A percentile compares a stretch with the other conserved stretches of the same genome.
phyloP scores from a whole-genome alignment of 2,113 vertebrate genomes.

The Saimiri boliviensis region DNA sequence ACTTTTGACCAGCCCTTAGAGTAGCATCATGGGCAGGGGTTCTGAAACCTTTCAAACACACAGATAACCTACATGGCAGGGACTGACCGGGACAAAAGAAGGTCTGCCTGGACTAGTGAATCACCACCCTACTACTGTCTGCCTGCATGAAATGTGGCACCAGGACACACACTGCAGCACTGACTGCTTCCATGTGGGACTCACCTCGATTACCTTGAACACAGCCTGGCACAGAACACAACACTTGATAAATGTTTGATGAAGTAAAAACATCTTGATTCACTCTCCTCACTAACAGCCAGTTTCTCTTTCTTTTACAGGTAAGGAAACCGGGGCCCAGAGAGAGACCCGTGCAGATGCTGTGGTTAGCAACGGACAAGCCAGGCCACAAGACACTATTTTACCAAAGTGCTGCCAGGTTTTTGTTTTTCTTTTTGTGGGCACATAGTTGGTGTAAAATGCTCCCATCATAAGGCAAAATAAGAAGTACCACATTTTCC shows the following conservation, averaged over 20 bases:
- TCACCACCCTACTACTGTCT: neutral
- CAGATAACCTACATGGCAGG: neutral
- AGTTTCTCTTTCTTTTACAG: neutral
- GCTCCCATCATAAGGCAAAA: neutral
- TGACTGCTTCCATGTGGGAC: neutral
- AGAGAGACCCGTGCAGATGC: neutral
- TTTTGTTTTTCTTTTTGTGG: neutral
- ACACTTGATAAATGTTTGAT: neutral
- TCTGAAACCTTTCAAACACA: neutral
- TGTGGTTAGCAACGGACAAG: neutral
- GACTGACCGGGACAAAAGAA: neutral
- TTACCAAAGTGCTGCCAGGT: neutral
- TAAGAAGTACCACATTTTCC: neutral
- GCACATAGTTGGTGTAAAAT: neutral
- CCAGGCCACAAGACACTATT: neutral
- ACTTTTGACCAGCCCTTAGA: too few species aligned
- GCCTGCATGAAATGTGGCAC: neutral
- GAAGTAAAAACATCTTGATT: neutral
- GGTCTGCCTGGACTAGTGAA: neutral
- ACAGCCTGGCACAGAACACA: neutral
- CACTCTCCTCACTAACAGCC: neutral
- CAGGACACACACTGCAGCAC: rapidly evolving
- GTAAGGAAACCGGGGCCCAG: neutral
- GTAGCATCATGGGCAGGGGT: too few species aligned
- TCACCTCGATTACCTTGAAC: neutral